These are phyloP conservation scores for Argyrosomus japonicus DNA, from an alignment of 2,113 vertebrate species.

Conservation along the genomic window DNA sequence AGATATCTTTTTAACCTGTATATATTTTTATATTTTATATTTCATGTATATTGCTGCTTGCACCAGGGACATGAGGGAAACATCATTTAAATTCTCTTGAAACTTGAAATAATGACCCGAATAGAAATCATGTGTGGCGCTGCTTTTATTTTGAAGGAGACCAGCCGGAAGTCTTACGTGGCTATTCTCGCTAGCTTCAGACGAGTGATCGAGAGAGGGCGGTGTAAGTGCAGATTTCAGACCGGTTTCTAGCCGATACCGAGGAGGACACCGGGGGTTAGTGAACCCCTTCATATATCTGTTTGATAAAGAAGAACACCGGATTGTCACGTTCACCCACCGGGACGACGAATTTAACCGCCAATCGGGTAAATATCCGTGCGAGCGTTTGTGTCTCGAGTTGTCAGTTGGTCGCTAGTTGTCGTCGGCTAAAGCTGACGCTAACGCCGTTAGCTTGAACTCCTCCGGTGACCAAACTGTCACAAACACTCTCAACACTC, in stretches of 20 bases:
- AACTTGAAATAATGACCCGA: not conserved
- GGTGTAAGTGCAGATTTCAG: conserved; percentile 56
- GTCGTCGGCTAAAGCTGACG: conserved; percentile 69
- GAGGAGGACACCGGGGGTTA: conserved; percentile 63
- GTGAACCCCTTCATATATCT: conserved; percentile 24
- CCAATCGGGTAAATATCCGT: conserved; percentile 40
- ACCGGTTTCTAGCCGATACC: conserved; percentile 73
- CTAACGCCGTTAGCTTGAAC: conserved; percentile 54
- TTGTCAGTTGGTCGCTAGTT: conserved; percentile 30
- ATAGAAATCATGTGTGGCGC: not conserved
- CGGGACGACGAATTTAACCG: not conserved
- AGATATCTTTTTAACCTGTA: too few species aligned
- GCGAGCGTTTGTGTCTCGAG: not conserved
- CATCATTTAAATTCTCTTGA: too few species aligned
- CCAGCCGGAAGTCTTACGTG: not conserved
- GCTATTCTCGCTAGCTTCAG: not conserved
- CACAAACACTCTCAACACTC: not conserved
- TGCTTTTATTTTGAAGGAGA: conserved; percentile 59
- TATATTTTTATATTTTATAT: too few species aligned
- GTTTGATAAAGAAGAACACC: conserved; percentile 12
- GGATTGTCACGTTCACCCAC: conserved; percentile 18
- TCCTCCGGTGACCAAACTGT: conserved; percentile 7
- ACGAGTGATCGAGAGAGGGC: conserved; percentile 41
- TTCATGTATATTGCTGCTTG: too few species aligned
- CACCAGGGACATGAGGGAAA: too few species aligned